phyloP scores from a whole-genome alignment of 2,113 vertebrate genomes.

The Arizona elegans region DNA sequence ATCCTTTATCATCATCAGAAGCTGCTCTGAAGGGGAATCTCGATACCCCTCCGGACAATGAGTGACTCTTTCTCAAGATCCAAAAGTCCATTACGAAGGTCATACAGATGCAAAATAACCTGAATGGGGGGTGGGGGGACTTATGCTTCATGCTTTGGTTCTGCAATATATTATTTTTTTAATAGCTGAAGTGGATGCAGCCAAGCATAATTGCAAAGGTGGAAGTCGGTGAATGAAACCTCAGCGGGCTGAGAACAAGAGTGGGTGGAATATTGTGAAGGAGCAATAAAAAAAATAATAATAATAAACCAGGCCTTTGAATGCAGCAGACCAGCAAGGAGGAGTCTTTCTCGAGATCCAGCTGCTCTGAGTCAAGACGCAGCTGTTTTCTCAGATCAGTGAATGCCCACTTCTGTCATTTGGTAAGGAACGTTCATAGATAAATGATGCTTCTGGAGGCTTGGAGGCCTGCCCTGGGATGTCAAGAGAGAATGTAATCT shows the following conservation, averaged over 20 bases:
- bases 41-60: slow-evolving; percentile 34
- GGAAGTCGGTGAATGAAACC: neutral
- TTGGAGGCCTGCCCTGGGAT: neutral
- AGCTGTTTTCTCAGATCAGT: neutral
- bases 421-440: neutral
- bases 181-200: slow-evolving; percentile 24
- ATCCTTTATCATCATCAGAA: neutral
- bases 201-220: slow-evolving; percentile 38
- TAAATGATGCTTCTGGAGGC: neutral
- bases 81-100: slow-evolving; percentile 28
- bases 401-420: neutral
- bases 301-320: neutral
- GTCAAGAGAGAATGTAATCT: no score
- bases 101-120: slow-evolving; percentile 10
- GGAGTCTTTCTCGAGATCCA: neutral
- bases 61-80: slow-evolving; percentile 33
- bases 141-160: neutral
- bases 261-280: neutral
- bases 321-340: neutral
- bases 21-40: slow-evolving; percentile 38
- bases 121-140: neutral
- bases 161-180: neutral
- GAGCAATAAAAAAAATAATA: neutral
- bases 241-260: neutral
- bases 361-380: neutral